Base-by-base conservation (phyloP, 2,113 vertebrate species). In the Festucalex cinctus region DNA sequence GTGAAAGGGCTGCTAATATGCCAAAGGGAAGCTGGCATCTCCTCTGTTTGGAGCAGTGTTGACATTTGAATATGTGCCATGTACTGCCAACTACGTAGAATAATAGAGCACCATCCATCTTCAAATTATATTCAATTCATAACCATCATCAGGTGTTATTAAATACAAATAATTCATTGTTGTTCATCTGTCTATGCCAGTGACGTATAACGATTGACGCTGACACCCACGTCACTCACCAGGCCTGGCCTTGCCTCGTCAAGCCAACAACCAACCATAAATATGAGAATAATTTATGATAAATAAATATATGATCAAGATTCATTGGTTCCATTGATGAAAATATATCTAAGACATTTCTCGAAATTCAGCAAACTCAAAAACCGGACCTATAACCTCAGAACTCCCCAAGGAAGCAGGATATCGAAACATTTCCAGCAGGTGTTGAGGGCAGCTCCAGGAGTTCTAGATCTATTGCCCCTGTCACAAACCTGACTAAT, bases 401-500 rank as follows among this genome's bases (percentile, higher is more conserved):
- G 26, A 28, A 28, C 26, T 32, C 14, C 49, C 24, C 26, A 13
- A 17, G 16, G 13, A 32, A n/a, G 12, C 1, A 20, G 9, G 20
- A 35, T 61, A n/a, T 51, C 57, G 59, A 2, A 79, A 32, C n/a
- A 51, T 70, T 75, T 80, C 48, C 67, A 35, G 66, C 71, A 65
- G 28, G 24, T 66, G 69, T 62, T 68, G 28, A 66, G 63, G 49
- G 51, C 57, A 68, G 62, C 73, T 65, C 35, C 59, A 26, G 32
- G 9, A 48, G 51, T 58, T 59, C 54, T 64, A 69, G 76, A 80
- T 79, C 69, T 49, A 80, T 72, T 63, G 53, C 71, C 7, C 9
- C 60, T 69, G 71, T 79, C 70, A 74, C 37, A 63, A 6, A 61
- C 28, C 48, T 79, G 68, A 84, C 70, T 86, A 83, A 86, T 85